Evolutionary conservation across 92 coral and sea anemone genomes (phyloP), one percentile per base, ranked within the genome.

Genomic region (Heliopora coerulea): DNA sequence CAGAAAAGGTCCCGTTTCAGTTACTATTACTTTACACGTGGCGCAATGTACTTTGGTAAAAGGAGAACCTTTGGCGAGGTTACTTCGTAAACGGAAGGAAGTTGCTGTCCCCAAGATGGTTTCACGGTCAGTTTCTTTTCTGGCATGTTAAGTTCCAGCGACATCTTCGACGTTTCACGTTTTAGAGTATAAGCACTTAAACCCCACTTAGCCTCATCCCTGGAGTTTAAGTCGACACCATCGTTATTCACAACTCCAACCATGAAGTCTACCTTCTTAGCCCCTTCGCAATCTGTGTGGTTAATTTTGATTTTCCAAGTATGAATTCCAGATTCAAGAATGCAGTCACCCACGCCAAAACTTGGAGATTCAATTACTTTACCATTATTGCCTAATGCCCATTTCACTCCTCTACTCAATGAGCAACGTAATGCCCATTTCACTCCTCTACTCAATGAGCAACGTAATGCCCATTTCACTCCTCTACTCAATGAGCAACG

Each of bases 241-340:
- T 46, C 52, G 52, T 46, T 14, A 18, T 61, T 41, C 30, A 30
- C 32, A 31, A 31, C 67, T 12, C 67, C 67, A 21, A 34, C 67
- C 3, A 30, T 15, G 32, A 61, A 61, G 42, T 61, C 67, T 30
- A 24, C 67, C 24, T 21, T 35, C 23, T 18, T 46, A 2, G 0
- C 21, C 0, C n/a, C 17, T 4, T 4, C 4, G 24, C 67, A 61
- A 0, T 14, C 67, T 4, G 44, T 31, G 42, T 61, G 67, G 42
- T 61, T 46, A 15, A 61, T 24, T 11, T 15, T 41, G 39, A 61
- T 61, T 46, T 30, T 14, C 67, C 67, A 61, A 21, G 67, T 61
- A 61, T 61, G 67, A 31, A 34, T 32, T 30, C 67, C 67, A 61
- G 67, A 61, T 30, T 61, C 67, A 0, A 61, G 20, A 32, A 61